A percentile compares a stretch with the other conserved stretches of the same genome.
Evolutionary conservation across 35 echinoderm and acorn worm species (phyloP).

Genomic region (Ptychodera flava): DNA sequence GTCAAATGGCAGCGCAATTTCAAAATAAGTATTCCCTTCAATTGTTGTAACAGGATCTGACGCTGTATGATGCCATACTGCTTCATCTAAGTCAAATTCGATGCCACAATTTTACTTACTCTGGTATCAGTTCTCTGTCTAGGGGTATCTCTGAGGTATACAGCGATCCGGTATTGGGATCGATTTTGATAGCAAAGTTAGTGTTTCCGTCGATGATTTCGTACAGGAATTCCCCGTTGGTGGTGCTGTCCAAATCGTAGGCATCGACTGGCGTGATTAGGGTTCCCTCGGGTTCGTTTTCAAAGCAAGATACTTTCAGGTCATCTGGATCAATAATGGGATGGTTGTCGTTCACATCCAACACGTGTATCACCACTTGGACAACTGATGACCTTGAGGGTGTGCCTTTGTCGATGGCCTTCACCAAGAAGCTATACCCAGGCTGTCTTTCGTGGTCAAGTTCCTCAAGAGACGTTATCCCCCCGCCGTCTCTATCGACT

Average conservation of each 20-base stretch:
- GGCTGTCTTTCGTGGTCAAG: slow-evolving; percentile 59
- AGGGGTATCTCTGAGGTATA: slow-evolving; percentile 56
- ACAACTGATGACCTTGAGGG: slow-evolving; percentile 32
- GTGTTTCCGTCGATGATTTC: slow-evolving; percentile 36
- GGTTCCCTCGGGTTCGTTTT: slow-evolving; percentile 43
- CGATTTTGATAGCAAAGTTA: slow-evolving; percentile 60
- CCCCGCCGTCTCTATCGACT: slow-evolving; percentile 34
- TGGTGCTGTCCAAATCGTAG: slow-evolving; percentile 61
- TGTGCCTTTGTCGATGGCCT: slow-evolving; percentile 63
- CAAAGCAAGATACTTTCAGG: slow-evolving; percentile 38
- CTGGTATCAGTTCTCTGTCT: slow-evolving; percentile 48
- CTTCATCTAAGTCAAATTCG: too few relatives aligned
- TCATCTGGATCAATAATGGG: slow-evolving; percentile 52
- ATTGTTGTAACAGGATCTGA: too few relatives aligned
- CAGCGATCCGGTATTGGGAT: slow-evolving; percentile 58
- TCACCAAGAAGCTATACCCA: slow-evolving; percentile 42
- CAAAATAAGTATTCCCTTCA: too few relatives aligned
- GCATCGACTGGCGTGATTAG: slow-evolving; percentile 57
- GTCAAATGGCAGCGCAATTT: too few relatives aligned
- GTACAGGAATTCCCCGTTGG: slow-evolving; percentile 75
- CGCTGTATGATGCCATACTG: too few relatives aligned
- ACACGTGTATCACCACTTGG: slow-evolving; percentile 44
- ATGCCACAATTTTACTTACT: too few relatives aligned
- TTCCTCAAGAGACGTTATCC: slow-evolving; percentile 35
- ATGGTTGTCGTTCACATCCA: slow-evolving; percentile 85